Evolutionary conservation across 2,113 vertebrate species (phyloP).

Genomic region (Electrona antarctica): DNA sequence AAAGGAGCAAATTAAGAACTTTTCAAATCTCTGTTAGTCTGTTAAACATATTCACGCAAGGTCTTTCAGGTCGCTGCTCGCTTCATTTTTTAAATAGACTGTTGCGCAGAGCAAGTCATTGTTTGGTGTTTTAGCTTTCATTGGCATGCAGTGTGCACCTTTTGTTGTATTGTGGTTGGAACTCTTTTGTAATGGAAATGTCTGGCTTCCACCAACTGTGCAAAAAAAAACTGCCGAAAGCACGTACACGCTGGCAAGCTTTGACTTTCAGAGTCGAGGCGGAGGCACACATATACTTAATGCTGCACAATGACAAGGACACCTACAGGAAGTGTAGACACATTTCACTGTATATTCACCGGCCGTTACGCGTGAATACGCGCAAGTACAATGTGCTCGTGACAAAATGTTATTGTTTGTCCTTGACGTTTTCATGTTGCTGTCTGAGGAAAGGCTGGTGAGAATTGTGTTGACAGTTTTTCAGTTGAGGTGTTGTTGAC

Average conservation of each 20-base stretch:
- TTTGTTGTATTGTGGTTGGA: constrained; percentile 52
- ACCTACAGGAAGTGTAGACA: too few relatives aligned
- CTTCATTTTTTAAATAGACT: constrained; percentile 64
- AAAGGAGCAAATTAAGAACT: constrained; percentile 64
- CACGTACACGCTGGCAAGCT: constrained; percentile 3
- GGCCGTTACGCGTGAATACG: too few relatives aligned
- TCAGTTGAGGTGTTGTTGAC: too few relatives aligned
- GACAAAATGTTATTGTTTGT: too few relatives aligned
- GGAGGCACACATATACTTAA: background rate
- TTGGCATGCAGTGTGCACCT: constrained; percentile 39
- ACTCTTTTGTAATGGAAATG: constrained; percentile 69
- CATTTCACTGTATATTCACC: too few relatives aligned
- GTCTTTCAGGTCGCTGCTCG: constrained; percentile 26
- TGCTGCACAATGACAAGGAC: too few relatives aligned
- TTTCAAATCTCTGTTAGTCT: constrained; percentile 56
- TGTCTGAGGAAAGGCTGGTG: too few relatives aligned
- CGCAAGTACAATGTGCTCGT: too few relatives aligned
- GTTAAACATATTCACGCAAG: constrained; percentile 53
- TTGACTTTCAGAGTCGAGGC: constrained; percentile 7
- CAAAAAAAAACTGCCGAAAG: constrained; percentile 25
- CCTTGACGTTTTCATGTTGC: too few relatives aligned
- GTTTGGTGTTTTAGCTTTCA: constrained; percentile 56
- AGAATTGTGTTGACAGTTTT: too few relatives aligned
- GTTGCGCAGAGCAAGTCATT: constrained; percentile 50
- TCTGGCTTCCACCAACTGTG: constrained; percentile 47